Conservation (phyloP, 2,113 vertebrate genomes). For the Leptobrachium leishanense region DNA sequence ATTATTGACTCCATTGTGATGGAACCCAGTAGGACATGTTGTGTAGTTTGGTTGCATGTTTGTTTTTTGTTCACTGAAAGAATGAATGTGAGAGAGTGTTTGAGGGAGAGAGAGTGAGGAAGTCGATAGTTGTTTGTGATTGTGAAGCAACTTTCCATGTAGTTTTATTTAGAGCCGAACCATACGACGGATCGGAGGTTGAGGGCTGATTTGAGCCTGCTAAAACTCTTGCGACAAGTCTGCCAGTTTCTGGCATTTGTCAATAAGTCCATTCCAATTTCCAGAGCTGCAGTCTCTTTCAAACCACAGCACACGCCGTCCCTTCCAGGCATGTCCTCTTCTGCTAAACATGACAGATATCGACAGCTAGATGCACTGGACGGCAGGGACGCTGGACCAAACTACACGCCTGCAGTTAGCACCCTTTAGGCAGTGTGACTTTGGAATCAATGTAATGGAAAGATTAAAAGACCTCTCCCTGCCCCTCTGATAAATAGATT, state of each 20-base stretch:
- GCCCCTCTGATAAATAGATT: conserved; percentile 70
- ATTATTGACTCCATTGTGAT: too few species aligned
- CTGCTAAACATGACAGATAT: conserved; percentile 73
- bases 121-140: too few species aligned
- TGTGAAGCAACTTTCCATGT: neutral
- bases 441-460: conserved; percentile 74
- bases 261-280: conserved; percentile 56
- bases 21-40: too few species aligned
- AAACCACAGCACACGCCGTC: conserved; percentile 34
- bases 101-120: too few species aligned
- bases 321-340: conserved; percentile 60
- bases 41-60: too few species aligned
- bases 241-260: conserved; percentile 50
- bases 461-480: conserved; percentile 73
- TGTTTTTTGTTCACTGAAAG: too few species aligned
- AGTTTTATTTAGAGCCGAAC: conserved; percentile 24
- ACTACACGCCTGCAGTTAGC: conserved; percentile 58
- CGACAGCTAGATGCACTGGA: conserved; percentile 75
- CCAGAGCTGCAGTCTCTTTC: conserved; percentile 54
- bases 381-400: conserved; percentile 72
- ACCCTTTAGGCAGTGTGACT: conserved; percentile 67
- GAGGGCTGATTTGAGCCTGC: conserved; percentile 13
- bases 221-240: conserved; percentile 36
- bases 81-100: too few species aligned
- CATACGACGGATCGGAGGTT: neutral